Percentiles rank a stretch among this genome's conserved stretches.
Conservation (phyloP, 53 echinoderm and acorn worm genomes). For the Zoroaster sp. region DNA sequence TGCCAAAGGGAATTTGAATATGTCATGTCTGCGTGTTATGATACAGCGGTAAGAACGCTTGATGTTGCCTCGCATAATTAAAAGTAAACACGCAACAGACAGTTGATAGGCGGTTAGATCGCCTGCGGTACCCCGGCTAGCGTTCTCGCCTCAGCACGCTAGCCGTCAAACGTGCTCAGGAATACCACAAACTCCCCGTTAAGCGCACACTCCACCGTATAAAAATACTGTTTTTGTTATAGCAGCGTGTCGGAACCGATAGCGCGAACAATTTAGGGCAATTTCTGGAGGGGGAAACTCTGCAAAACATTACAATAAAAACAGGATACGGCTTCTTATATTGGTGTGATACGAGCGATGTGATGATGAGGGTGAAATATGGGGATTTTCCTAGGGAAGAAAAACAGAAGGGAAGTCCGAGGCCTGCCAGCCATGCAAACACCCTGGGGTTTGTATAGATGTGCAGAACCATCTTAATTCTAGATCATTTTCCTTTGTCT, state of each 20-base stretch:
- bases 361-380: not conserved
- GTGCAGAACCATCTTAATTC: not conserved
- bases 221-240: constrained; percentile 9
- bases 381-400: not conserved
- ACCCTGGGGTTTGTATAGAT: not conserved
- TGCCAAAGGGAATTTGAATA: constrained; percentile 21
- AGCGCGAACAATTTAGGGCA: constrained; percentile 37
- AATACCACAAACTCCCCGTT: not conserved
- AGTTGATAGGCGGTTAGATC: not conserved
- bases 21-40: constrained; percentile 34
- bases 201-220: not conserved
- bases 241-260: constrained; percentile 9
- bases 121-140: constrained; percentile 26
- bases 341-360: constrained; percentile 17
- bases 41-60: constrained; percentile 17
- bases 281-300: not conserved
- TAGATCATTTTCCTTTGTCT: not conserved
- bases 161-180: constrained; percentile 34
- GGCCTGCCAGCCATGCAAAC: not conserved
- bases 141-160: constrained; percentile 29
- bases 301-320: constrained; percentile 32
- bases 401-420: constrained; percentile 40
- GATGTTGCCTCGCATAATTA: constrained; percentile 61
- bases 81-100: constrained; percentile 62
- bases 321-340: constrained; percentile 19